phyloP scores from a whole-genome alignment of 2,797 vertebrate genomes.

The Chloroceryle inda region DNA sequence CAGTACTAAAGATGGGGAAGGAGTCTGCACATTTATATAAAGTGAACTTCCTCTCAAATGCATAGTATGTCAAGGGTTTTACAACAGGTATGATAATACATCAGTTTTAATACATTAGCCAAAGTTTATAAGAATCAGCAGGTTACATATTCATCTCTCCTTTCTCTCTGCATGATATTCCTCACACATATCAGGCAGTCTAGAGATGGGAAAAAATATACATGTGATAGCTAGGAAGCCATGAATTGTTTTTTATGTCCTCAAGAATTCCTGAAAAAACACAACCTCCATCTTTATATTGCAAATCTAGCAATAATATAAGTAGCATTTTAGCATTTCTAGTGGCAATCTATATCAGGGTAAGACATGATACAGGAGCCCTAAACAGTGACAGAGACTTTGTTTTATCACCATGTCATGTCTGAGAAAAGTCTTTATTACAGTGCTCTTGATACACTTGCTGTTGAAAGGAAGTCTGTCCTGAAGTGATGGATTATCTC shows the following conservation, averaged over 20 bases:
- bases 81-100: neutral
- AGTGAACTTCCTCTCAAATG: neutral
- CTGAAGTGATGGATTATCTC: neutral
- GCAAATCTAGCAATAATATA: neutral
- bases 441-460: neutral
- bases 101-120: neutral
- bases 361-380: neutral
- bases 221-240: neutral
- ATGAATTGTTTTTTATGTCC: neutral
- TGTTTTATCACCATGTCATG: rapidly evolving
- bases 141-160: neutral
- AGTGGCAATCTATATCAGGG: neutral
- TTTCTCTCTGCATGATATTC: neutral
- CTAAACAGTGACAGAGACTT: neutral
- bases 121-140: neutral
- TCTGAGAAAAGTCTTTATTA: neutral
- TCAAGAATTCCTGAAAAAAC: neutral
- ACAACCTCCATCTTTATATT: rapidly evolving
- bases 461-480: neutral
- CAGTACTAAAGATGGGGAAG: rapidly evolving
- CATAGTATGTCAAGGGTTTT: neutral
- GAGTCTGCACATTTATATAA: neutral
- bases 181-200: neutral
- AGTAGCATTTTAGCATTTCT: neutral
- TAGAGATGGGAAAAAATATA: neutral